Percentiles rank a stretch among this genome's conserved stretches.
These are phyloP conservation scores for Slavum lentiscoides DNA, from an alignment of 2,888 invertebrate species.

Conservation along the genomic window DNA sequence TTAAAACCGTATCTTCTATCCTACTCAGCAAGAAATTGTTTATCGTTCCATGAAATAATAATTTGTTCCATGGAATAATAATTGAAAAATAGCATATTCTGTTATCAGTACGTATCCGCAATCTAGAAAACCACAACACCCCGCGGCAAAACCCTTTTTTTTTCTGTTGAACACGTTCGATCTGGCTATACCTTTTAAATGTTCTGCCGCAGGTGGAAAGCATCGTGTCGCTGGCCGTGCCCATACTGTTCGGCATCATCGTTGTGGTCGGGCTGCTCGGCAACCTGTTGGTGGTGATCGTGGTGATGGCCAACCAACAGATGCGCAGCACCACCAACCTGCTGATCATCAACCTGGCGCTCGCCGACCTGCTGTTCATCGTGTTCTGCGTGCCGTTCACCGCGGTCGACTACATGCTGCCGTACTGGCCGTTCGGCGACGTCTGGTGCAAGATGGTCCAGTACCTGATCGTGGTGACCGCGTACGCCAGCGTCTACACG, in stretches of 20 bases:
- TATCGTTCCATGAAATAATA: too few species aligned
- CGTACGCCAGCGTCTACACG: conserved; percentile 91
- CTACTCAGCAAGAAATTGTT: too few species aligned
- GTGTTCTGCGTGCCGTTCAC: conserved; percentile 94
- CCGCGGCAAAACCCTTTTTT: too few species aligned
- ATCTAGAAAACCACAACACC: too few species aligned
- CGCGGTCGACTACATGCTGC: conserved; percentile 84
- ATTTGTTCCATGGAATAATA: too few species aligned
- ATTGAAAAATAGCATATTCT: too few species aligned
- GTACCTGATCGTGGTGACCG: conserved; percentile 88
- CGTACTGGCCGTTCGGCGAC: conserved; percentile 88
- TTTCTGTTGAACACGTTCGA: too few species aligned
- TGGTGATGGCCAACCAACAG: conserved; percentile 83
- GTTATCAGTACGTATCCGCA: too few species aligned
- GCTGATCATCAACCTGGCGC: conserved; percentile 84
- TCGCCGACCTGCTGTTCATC: conserved; percentile 88
- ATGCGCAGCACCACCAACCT: conserved; percentile 94
- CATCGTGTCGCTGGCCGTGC: conserved; percentile 74
- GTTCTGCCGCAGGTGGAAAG: conserved; percentile 60
- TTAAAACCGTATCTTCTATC: too few species aligned
- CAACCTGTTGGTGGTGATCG: conserved; percentile 81
- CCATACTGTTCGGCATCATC: conserved; percentile 82
- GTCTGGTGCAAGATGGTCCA: conserved; percentile 89
- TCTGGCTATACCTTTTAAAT: too few species aligned
- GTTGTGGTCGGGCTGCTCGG: conserved; percentile 86